Evolutionary conservation across 2,888 invertebrate genomes (phyloP).

Genomic region (Archaeoteleia sp.): DNA sequence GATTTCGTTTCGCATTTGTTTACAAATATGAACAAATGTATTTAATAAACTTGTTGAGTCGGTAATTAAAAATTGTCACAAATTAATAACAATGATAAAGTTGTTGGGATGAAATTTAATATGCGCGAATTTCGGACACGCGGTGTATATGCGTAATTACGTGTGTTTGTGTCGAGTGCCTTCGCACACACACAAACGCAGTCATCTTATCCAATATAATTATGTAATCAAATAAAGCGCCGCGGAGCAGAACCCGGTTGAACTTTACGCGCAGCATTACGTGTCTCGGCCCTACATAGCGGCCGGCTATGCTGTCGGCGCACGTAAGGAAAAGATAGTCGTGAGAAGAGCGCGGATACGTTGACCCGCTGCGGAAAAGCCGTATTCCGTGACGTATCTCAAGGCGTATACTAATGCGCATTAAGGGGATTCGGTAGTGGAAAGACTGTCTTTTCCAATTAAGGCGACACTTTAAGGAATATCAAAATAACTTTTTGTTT

Average conservation of each 20-base stretch:
- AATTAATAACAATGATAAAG: no score
- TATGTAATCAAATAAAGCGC: constrained; percentile 62
- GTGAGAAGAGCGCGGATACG: constrained; percentile 49
- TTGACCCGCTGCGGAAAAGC: constrained; percentile 43
- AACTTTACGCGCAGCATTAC: constrained; percentile 56
- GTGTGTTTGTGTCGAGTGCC: constrained; percentile 28
- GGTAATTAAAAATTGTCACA: no score
- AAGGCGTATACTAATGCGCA: not conserved
- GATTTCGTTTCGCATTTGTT: no score
- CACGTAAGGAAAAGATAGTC: constrained; percentile 47
- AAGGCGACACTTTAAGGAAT: no score
- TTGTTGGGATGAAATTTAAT: no score
- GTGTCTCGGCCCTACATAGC: constrained; percentile 34
- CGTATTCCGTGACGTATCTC: constrained; percentile 9
- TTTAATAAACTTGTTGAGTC: no score
- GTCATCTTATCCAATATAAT: constrained; percentile 55
- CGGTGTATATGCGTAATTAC: constrained; percentile 28
- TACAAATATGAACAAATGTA: no score
- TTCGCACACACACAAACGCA: no score
- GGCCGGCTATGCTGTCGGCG: constrained; percentile 19
- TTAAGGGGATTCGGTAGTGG: no score
- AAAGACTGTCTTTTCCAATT: no score
- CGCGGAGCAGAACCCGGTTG: constrained; percentile 53
- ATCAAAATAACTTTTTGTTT: no score
- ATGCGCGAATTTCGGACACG: constrained; percentile 11